A percentile compares a stretch with the other conserved stretches of the same genome.
Evolutionary conservation across 2,797 vertebrate genomes (phyloP).

Genomic region (Poeciliopsis infans): DNA sequence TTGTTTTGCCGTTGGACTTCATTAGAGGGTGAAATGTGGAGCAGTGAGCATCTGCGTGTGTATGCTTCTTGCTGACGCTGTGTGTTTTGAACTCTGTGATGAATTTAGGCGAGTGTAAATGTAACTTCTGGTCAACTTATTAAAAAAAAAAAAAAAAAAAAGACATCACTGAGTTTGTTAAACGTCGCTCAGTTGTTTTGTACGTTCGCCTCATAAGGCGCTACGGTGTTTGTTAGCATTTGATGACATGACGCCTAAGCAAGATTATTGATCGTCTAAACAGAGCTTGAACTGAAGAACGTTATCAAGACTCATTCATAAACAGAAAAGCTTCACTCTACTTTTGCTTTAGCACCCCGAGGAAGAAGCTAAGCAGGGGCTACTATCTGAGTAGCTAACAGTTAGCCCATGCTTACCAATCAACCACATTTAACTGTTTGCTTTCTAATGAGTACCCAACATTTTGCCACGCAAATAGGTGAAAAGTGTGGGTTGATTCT

Average conservation of each 20-base stretch:
- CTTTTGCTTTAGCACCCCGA: not conserved
- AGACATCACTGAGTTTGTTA: not conserved
- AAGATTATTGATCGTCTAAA: not conserved
- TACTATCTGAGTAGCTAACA: not conserved
- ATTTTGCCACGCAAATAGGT: not conserved
- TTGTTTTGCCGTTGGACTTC: slow-evolving; percentile 66
- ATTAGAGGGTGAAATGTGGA: slow-evolving; percentile 48
- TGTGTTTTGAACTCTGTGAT: slow-evolving; percentile 29
- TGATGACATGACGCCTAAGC: not conserved
- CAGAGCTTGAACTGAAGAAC: not conserved
- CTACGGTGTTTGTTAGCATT: not conserved
- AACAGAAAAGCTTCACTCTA: not conserved
- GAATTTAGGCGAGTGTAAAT: not conserved
- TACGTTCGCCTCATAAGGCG: not conserved
- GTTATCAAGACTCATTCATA: not conserved
- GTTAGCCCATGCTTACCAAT: not conserved
- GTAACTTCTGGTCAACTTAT: not conserved
- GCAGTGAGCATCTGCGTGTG: slow-evolving; percentile 18
- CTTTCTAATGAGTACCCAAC: not conserved
- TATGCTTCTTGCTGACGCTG: slow-evolving; percentile 5
- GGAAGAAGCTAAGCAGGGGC: not conserved
- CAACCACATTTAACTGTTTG: not conserved
- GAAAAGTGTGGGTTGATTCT: not conserved
- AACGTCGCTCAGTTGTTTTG: not conserved
- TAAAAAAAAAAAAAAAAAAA: not conserved